phyloP scores from a whole-genome alignment of 2,888 invertebrate genomes.

The Rhimphoctona megacephalus region DNA sequence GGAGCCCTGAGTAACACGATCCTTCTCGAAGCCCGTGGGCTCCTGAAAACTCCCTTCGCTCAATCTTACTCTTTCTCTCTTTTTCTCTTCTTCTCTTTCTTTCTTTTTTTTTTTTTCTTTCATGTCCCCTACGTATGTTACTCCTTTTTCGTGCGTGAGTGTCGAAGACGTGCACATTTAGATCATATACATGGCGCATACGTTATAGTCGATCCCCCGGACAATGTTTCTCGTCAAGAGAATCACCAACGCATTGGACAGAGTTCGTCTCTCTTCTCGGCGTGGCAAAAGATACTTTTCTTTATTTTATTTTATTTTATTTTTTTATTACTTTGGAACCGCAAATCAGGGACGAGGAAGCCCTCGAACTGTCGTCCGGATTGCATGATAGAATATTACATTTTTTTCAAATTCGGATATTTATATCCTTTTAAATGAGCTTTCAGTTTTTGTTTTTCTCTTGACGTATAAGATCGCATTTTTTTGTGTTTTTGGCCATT shows the following conservation, averaged over 20 bases:
- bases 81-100: constrained; percentile 11
- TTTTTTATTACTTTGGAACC: constrained; percentile 30
- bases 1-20: constrained; percentile 69
- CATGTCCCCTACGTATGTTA: constrained; percentile 36
- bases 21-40: constrained; percentile 65
- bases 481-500: not conserved
- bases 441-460: not conserved
- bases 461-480: not conserved
- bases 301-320: constrained; percentile 9
- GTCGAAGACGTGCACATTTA: constrained; percentile 34
- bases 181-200: not conserved
- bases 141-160: constrained; percentile 52
- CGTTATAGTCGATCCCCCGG: constrained; percentile 11
- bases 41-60: constrained; percentile 63
- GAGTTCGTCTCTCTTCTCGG: constrained; percentile 39
- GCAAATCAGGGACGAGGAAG: constrained; percentile 61
- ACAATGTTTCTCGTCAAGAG: constrained; percentile 47
- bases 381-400: not conserved
- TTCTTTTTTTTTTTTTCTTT: constrained; percentile 13
- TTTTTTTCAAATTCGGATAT: not conserved
- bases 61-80: constrained; percentile 42
- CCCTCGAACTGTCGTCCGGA: constrained; percentile 29
- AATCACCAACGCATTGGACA: constrained; percentile 30
- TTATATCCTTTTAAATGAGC: no score
- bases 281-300: constrained; percentile 19